These are phyloP conservation scores for Morelia viridis DNA, from an alignment of 2,797 vertebrate genomes.

Conservation along the genomic window DNA sequence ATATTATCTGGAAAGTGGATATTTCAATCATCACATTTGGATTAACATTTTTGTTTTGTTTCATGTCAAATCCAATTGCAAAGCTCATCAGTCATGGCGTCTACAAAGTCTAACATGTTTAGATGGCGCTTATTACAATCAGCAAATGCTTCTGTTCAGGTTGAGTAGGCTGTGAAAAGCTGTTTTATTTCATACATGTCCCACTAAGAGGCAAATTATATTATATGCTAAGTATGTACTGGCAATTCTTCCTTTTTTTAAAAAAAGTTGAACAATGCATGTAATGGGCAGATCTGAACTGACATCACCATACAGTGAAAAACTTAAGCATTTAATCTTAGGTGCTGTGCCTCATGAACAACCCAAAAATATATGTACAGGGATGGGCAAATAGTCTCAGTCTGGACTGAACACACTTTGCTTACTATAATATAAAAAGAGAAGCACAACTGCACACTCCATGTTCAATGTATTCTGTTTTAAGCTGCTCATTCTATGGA, in stretches of 20 bases:
- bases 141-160: background rate
- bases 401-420: background rate
- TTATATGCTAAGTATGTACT: background rate
- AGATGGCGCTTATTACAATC: background rate
- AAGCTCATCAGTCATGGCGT: background rate
- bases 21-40: constrained; percentile 37
- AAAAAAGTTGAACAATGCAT: background rate
- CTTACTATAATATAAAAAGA: background rate
- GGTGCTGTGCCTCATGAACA: background rate
- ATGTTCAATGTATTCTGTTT: background rate
- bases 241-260: background rate
- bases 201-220: background rate
- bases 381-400: background rate
- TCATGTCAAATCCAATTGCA: background rate
- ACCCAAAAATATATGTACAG: background rate
- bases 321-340: background rate
- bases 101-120: background rate
- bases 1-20: constrained; percentile 21
- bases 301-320: background rate
- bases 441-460: background rate
- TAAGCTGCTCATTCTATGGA: background rate
- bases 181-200: background rate
- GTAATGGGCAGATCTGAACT: background rate
- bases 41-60: constrained; percentile 35
- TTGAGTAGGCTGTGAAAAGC: background rate